Percentiles rank a stretch among this genome's conserved stretches.
phyloP scores from a whole-genome alignment of 2,797 vertebrate species.

The Lemur catta region DNA sequence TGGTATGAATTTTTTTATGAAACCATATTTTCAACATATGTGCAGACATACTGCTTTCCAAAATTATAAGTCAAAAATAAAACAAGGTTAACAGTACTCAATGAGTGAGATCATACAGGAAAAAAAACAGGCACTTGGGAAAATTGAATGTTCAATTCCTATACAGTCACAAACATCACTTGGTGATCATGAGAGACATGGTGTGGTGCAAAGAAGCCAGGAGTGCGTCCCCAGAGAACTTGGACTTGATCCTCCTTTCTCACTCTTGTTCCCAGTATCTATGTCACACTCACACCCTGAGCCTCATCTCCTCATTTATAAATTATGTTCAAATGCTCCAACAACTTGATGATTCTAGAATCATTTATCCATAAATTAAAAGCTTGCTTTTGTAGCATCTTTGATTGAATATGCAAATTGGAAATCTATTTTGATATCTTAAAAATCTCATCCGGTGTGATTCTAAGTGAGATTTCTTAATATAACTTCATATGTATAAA shows the following conservation, averaged over 20 bases:
- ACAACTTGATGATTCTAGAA: not conserved
- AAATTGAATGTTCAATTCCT: not conserved
- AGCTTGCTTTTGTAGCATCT: not conserved
- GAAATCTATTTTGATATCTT: conserved; percentile 39
- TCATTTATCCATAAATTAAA: not conserved
- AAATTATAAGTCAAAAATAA: not conserved
- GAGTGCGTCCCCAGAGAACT: not conserved
- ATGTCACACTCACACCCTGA: not conserved
- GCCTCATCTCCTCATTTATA: not conserved
- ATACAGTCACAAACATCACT: not conserved
- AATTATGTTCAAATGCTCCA: not conserved
- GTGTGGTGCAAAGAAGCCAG: not conserved
- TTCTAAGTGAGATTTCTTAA: conserved; percentile 14
- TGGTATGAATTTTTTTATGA: not conserved
- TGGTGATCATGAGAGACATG: not conserved
- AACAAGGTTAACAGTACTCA: not conserved
- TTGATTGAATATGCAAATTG: conserved; percentile 23
- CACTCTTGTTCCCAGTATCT: not conserved
- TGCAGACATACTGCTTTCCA: not conserved
- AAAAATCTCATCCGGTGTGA: not conserved
- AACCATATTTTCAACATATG: not conserved
- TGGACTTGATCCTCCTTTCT: not conserved
- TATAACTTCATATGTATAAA: not conserved
- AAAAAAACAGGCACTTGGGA: not conserved
- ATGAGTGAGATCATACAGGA: not conserved